These are phyloP conservation scores for Ramphastos sulfuratus DNA, from an alignment of 2,113 vertebrate species.

Conservation along the genomic window DNA sequence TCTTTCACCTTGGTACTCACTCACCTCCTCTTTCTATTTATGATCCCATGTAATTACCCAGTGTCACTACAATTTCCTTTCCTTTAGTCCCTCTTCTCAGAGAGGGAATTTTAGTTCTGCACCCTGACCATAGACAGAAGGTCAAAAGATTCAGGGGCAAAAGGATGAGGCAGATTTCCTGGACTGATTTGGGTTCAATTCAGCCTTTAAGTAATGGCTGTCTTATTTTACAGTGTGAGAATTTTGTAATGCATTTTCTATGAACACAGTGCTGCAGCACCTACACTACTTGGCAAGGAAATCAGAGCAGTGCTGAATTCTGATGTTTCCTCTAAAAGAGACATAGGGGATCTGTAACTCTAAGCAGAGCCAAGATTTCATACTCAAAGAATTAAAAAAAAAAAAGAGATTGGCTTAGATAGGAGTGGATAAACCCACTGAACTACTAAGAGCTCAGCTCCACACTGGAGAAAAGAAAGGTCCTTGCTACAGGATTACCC, in stretches of 20 bases:
- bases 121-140: neutral
- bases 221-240: neutral
- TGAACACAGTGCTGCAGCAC: conserved; percentile 6
- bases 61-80: neutral
- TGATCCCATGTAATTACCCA: neutral
- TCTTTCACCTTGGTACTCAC: neutral
- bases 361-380: conserved; percentile 15
- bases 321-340: conserved; percentile 17
- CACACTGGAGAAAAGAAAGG: neutral
- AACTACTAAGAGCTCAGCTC: neutral
- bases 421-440: neutral
- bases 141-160: neutral
- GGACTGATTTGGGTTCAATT: neutral
- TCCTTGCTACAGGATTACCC: neutral
- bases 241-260: neutral
- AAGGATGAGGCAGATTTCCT: conserved; percentile 10
- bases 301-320: neutral
- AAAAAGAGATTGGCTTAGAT: conserved; percentile 30
- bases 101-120: neutral
- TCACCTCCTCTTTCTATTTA: neutral
- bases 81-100: neutral
- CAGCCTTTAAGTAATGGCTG: neutral
- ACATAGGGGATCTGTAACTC: conserved; percentile 17
- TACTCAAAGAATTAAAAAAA: conserved; percentile 7
- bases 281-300: neutral